Evolutionary conservation across 2,888 invertebrate species (phyloP).

Genomic region (Operophtera brumata): DNA sequence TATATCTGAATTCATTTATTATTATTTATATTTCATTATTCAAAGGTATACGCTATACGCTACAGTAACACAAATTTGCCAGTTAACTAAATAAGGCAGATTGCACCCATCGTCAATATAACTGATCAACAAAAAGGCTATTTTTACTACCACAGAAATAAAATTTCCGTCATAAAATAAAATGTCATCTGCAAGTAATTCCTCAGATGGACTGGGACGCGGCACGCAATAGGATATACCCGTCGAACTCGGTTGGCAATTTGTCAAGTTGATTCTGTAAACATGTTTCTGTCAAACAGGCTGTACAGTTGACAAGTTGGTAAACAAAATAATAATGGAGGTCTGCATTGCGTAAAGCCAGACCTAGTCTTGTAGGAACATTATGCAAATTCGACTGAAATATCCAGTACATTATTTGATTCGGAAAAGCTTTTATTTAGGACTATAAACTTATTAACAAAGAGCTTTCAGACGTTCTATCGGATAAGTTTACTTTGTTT

Average conservation of each 20-base stretch:
- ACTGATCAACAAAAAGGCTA: neutral
- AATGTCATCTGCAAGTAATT: constrained; percentile 15
- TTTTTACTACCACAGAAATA: neutral
- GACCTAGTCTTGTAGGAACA: no score
- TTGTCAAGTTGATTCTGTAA: constrained; percentile 17
- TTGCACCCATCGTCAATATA: neutral
- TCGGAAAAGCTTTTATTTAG: no score
- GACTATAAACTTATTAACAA: no score
- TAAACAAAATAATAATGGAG: constrained; percentile 11
- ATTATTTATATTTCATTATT: no score
- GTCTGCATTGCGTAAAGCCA: constrained; percentile 14
- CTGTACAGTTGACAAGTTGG: neutral
- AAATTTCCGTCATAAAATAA: constrained; percentile 12
- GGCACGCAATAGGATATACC: constrained; percentile 8
- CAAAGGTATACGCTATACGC: no score
- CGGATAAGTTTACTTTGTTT: no score
- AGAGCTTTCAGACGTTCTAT: no score
- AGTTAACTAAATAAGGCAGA: neutral
- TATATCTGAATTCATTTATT: no score
- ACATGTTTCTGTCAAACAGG: constrained; percentile 3
- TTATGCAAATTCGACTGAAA: no score
- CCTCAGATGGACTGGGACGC: neutral
- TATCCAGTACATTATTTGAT: no score
- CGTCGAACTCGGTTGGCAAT: constrained; percentile 17
- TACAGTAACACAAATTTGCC: no score